Conservation (phyloP, 2,797 vertebrate genomes). For the Miichthys miiuy region DNA sequence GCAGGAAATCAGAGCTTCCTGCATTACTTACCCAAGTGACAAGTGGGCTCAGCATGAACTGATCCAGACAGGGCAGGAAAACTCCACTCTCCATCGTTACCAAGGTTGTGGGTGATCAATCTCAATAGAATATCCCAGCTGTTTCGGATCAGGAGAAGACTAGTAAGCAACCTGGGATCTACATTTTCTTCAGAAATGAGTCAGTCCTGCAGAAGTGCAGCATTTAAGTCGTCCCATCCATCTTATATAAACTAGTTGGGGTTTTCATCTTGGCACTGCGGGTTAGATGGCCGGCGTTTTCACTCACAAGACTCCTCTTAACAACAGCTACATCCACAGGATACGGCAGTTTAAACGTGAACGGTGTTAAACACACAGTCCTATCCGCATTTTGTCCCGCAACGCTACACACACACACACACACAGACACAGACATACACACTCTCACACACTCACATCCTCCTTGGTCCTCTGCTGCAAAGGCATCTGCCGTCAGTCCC, state of each 20-base stretch:
- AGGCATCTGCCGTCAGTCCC: slow-evolving; percentile 70
- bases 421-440: not conserved
- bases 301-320: not conserved
- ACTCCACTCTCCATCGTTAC: slow-evolving; percentile 89
- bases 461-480: slow-evolving; percentile 71
- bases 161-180: not conserved
- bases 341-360: slow-evolving; percentile 13
- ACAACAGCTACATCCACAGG: not conserved
- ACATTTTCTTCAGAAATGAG: slow-evolving; percentile 17
- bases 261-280: slow-evolving; percentile 7
- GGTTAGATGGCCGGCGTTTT: not conserved
- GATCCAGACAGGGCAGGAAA: slow-evolving; percentile 89
- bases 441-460: slow-evolving; percentile 44
- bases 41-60: slow-evolving; percentile 93
- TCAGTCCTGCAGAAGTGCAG: slow-evolving; percentile 28
- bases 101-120: not conserved
- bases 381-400: slow-evolving; percentile 55
- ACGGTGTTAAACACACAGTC: slow-evolving; percentile 16
- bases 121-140: slow-evolving; percentile 29
- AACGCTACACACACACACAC: slow-evolving; percentile 24
- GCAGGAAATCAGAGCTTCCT: not conserved
- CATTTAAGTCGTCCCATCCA: slow-evolving; percentile 32
- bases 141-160: not conserved
- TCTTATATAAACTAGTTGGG: slow-evolving; percentile 30
- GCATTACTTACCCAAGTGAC: slow-evolving; percentile 92